Evolutionary conservation across 2,113 vertebrate genomes (phyloP).

Genomic region (Gasterosteus aculeatus): DNA sequence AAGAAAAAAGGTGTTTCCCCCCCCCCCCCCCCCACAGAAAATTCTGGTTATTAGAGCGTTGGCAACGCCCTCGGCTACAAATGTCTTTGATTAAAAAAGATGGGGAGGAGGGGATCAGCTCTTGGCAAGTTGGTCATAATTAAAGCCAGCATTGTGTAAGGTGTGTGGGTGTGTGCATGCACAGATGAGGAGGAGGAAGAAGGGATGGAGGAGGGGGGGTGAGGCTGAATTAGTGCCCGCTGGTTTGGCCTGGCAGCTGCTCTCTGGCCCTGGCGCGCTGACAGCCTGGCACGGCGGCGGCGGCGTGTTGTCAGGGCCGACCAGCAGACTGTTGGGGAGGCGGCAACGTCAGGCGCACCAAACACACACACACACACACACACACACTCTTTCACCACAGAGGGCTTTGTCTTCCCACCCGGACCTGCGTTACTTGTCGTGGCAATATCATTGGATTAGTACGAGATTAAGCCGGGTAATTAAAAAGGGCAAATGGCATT

Average conservation of each 20-base stretch:
- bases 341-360: conserved; percentile 43
- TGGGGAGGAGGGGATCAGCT: conserved; percentile 66
- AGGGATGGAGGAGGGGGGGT: conserved; percentile 42
- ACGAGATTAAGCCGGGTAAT: conserved; percentile 65
- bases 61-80: conserved; percentile 66
- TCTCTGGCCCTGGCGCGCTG: conserved; percentile 67
- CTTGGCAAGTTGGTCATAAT: conserved; percentile 78
- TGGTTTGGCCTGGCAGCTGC: conserved; percentile 77
- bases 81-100: conserved; percentile 77
- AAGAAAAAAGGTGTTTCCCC: conserved; percentile 59
- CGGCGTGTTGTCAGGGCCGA: conserved; percentile 71
- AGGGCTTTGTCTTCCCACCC: conserved; percentile 63
- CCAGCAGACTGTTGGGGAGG: conserved; percentile 60
- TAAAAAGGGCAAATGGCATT: conserved; percentile 64
- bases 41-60: conserved; percentile 63
- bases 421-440: conserved; percentile 55
- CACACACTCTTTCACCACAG: conserved; percentile 51
- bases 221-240: conserved; percentile 78
- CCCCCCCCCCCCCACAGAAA: too few relatives aligned
- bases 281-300: conserved; percentile 63
- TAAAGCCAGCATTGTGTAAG: conserved; percentile 66
- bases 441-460: conserved; percentile 68
- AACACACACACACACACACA: conserved; percentile 57
- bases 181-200: conserved; percentile 51
- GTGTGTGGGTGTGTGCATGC: conserved; percentile 46